Conservation (phyloP, 1,140 invertebrate genomes). For the Cyclina sinensis region DNA sequence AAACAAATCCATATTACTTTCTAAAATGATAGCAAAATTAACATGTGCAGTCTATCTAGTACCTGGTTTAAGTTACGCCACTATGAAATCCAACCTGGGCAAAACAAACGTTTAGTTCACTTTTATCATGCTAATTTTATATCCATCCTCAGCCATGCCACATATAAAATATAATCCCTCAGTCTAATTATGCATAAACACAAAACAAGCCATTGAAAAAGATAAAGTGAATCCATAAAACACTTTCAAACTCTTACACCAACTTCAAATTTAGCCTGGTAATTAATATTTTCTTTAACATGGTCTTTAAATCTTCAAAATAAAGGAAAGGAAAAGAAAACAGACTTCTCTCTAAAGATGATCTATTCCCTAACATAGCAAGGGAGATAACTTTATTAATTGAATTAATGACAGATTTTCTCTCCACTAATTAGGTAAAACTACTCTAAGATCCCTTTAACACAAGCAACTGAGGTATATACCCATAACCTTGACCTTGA, state of each 20-base stretch:
- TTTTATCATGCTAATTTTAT: conserved; percentile 33
- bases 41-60: background rate
- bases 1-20: background rate
- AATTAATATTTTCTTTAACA: background rate
- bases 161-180: conserved; percentile 7
- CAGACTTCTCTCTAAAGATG: too few relatives aligned
- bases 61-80: background rate
- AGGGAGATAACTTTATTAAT: too few relatives aligned
- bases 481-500: too few relatives aligned
- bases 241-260: background rate
- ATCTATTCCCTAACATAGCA: too few relatives aligned
- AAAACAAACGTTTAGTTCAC: background rate
- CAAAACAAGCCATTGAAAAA: conserved; percentile 18
- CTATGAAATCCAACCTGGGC: background rate
- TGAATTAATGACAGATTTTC: too few relatives aligned
- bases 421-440: too few relatives aligned
- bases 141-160: background rate
- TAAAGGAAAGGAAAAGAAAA: background rate
- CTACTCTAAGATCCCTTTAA: too few relatives aligned
- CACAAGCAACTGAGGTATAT: too few relatives aligned
- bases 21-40: background rate
- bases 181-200: conserved; percentile 32
- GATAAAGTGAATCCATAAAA: conserved; percentile 1
- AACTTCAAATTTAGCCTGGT: background rate
- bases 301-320: background rate